These are phyloP conservation scores for Geodia barretti DNA, from an alignment of 37 sponge, comb jelly and placozoan species.

Conservation along the genomic window DNA sequence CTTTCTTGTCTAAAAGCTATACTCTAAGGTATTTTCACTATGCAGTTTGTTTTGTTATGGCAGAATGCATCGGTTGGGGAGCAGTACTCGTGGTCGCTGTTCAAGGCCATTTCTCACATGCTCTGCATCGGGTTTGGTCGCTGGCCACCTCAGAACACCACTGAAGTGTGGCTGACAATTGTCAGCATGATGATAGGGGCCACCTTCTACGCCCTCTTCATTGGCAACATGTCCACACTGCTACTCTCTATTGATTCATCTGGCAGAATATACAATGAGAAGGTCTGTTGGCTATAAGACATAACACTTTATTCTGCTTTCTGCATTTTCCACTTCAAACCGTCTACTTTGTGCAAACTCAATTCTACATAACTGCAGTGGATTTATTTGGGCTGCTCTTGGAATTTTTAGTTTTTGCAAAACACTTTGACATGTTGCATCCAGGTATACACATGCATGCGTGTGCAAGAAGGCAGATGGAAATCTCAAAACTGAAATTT, in stretches of 20 bases:
- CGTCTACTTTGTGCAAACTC: no score
- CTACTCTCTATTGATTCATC: constrained; percentile 56
- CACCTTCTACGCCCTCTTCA: constrained; percentile 71
- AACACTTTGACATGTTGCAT: not conserved
- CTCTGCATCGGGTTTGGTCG: constrained; percentile 73
- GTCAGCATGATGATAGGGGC: constrained; percentile 64
- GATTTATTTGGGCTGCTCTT: no score
- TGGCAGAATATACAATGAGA: constrained; percentile 62
- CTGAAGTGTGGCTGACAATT: constrained; percentile 69
- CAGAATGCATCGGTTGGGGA: constrained; percentile 43
- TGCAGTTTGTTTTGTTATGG: not conserved
- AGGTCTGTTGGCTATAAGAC: no score
- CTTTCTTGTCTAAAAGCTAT: not conserved
- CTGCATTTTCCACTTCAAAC: no score
- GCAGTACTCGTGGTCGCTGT: constrained; percentile 67
- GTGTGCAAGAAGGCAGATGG: not conserved
- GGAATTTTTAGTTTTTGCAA: no score
- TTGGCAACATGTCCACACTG: constrained; percentile 60
- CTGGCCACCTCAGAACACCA: constrained; percentile 59
- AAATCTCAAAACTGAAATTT: not conserved
- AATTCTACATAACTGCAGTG: no score
- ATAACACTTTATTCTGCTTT: no score
- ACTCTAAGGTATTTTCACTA: not conserved
- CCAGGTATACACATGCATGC: not conserved
- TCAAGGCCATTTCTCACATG: constrained; percentile 72